Evolutionary conservation across 2,113 vertebrate species (phyloP).

Genomic region (Isichthys henryi): DNA sequence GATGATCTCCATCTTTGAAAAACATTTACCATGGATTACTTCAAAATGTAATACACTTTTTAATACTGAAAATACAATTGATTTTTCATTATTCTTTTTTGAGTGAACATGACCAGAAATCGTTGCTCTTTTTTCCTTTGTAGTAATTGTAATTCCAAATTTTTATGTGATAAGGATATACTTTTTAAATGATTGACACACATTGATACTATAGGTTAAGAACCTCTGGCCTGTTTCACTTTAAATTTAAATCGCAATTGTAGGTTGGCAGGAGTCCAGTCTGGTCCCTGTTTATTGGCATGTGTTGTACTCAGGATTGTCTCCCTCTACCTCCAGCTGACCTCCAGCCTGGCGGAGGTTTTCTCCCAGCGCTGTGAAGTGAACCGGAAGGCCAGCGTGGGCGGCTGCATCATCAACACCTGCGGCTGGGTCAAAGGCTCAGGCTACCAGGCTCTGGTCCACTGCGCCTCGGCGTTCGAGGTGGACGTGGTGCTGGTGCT

Average conservation of each 20-base stretch:
- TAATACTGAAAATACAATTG: neutral
- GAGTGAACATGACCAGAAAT: neutral
- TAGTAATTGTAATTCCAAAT: neutral
- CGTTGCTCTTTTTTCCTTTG: neutral
- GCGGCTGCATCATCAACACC: slow-evolving; percentile 95
- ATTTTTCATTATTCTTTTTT: neutral
- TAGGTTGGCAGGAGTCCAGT: neutral
- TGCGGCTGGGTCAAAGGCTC: slow-evolving; percentile 97
- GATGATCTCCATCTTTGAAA: neutral
- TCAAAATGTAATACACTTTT: neutral
- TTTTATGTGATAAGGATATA: neutral
- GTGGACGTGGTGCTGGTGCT: slow-evolving; percentile 94
- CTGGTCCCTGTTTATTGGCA: neutral
- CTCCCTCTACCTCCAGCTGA: slow-evolving; percentile 62
- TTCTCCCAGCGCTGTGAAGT: slow-evolving; percentile 94
- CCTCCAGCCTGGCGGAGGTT: slow-evolving; percentile 82
- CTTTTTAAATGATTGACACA: neutral
- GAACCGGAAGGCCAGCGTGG: slow-evolving; percentile 85
- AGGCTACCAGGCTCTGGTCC: slow-evolving; percentile 93
- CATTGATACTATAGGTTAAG: neutral
- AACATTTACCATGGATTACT: neutral
- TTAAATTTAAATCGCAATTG: neutral
- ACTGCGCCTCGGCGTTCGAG: slow-evolving; percentile 90
- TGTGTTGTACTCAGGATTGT: neutral
- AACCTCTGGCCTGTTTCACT: neutral